A percentile compares a stretch with the other conserved stretches of the same genome.
These are phyloP conservation scores for Pygocentrus nattereri DNA, from an alignment of 2,797 vertebrate species.

Conservation along the genomic window DNA sequence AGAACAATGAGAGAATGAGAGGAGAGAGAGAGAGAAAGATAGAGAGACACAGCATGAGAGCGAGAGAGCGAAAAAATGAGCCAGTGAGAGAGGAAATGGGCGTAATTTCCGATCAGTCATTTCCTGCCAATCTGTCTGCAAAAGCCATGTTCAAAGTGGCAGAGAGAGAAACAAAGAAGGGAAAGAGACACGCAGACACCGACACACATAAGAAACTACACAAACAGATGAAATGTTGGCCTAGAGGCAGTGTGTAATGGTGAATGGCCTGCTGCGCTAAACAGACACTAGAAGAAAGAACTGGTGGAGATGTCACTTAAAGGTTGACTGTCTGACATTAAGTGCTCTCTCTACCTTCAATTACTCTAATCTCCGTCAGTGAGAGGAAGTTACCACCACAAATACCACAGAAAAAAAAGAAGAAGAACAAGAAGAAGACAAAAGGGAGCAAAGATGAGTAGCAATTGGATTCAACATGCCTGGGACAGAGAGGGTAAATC, in stretches of 20 bases:
- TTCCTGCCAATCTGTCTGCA: constrained; percentile 75
- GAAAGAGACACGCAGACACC: constrained; percentile 24
- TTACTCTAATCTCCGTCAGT: background rate
- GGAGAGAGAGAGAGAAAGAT: background rate
- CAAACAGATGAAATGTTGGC: background rate
- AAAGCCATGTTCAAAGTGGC: constrained; percentile 64
- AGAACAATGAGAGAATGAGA: constrained; percentile 13
- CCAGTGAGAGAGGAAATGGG: constrained; percentile 82
- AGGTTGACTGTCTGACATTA: background rate
- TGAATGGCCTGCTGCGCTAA: constrained; percentile 38
- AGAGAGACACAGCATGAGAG: constrained; percentile 14
- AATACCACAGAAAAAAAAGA: background rate
- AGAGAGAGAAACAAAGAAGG: constrained; percentile 34
- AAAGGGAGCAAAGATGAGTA: constrained; percentile 9
- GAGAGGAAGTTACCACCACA: constrained; percentile 19
- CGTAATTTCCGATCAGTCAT: constrained; percentile 84
- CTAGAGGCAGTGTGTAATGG: background rate
- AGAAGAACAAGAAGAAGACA: background rate
- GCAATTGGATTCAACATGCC: too few species aligned
- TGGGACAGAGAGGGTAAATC: background rate
- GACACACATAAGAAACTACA: constrained; percentile 22
- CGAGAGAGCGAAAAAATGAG: constrained; percentile 25
- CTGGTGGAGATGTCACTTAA: background rate
- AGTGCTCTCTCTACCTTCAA: background rate
- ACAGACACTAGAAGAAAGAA: constrained; percentile 17